phyloP scores from a whole-genome alignment of 2,113 vertebrate genomes.

The Pongo abelii region DNA sequence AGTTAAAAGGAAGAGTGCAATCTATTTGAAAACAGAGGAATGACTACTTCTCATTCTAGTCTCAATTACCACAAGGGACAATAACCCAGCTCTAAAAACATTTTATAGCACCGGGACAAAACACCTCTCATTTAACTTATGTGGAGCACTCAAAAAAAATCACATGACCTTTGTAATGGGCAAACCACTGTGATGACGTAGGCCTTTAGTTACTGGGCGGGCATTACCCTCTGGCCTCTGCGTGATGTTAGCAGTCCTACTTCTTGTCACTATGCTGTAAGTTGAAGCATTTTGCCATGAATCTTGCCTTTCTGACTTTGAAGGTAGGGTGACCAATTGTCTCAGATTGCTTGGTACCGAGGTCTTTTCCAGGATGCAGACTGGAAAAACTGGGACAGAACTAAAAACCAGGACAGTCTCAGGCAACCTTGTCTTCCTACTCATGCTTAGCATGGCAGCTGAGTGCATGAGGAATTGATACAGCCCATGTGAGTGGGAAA shows the following conservation, averaged over 20 bases:
- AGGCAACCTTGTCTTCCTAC: not conserved
- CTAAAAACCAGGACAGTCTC: not conserved
- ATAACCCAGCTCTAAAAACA: not conserved
- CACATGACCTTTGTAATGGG: not conserved
- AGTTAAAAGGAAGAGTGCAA: not conserved
- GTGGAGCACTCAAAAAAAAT: not conserved
- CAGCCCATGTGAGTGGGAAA: not conserved
- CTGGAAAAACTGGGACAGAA: not conserved
- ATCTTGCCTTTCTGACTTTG: not conserved
- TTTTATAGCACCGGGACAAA: not conserved
- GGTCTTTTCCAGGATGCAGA: not conserved
- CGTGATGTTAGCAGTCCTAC: not conserved
- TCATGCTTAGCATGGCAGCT: not conserved
- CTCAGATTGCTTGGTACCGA: not conserved
- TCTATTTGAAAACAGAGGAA: not conserved
- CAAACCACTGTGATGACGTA: not conserved
- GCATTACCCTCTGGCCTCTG: not conserved
- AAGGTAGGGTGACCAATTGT: not conserved
- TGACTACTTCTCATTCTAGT: not conserved
- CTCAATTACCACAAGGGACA: not conserved
- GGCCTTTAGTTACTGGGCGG: not conserved
- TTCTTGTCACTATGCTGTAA: not conserved
- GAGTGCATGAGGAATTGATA: not conserved
- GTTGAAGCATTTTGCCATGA: not conserved
- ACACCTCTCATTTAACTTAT: not conserved